Base-by-base conservation (phyloP, 1,140 invertebrate genomes). In the Anastrepha ludens region DNA sequence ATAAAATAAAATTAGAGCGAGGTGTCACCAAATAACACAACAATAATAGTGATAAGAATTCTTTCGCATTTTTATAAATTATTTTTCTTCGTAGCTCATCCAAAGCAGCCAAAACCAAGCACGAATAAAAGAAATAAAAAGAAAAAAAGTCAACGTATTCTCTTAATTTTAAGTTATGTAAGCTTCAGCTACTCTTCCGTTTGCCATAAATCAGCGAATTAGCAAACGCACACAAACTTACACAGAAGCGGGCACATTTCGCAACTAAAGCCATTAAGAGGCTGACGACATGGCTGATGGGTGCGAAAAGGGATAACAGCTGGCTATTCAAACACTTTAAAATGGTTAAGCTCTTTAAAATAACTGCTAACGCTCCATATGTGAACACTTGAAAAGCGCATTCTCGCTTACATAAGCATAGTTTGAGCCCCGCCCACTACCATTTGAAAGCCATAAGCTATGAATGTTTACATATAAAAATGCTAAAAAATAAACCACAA, bases 101-200 rank as follows among this genome's bases (percentile, higher is more conserved):
- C 29, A 29, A 29, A 29, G 29, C 29, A 29, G 29, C 29, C 29
- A 29, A 0, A 29, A 29, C 29, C 29, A 29, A 29, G 29, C 29
- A 29, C 29, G 15, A 44, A 60, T 11, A 74, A 86, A 88, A 74
- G 7, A 20, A 86, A 70, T 67, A 59, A 8, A 67, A 88, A 85
- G 88, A 90, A 90, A 58, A 55, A 55, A 58, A 58, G 20, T 2
- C 20, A 7, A 2, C 17, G 2, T 20, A 55, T 81, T 0, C 15
- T 8, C n/a, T 81, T 81, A 58, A 81, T 81, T 55, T 81, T 50
- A 81, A 81, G 47, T 81, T 81, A 55, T 50, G n/a, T 41, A 81
- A 81, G 74, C 55, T 92, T 91, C 91, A 91, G 89, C 91, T 91
- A 91, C 91, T 90, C 91, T 92, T 92, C 91, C 91, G 91, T 89